These are phyloP conservation scores for Brachystomella parvula DNA, from an alignment of 1,140 invertebrate genomes.

Conservation along the genomic window DNA sequence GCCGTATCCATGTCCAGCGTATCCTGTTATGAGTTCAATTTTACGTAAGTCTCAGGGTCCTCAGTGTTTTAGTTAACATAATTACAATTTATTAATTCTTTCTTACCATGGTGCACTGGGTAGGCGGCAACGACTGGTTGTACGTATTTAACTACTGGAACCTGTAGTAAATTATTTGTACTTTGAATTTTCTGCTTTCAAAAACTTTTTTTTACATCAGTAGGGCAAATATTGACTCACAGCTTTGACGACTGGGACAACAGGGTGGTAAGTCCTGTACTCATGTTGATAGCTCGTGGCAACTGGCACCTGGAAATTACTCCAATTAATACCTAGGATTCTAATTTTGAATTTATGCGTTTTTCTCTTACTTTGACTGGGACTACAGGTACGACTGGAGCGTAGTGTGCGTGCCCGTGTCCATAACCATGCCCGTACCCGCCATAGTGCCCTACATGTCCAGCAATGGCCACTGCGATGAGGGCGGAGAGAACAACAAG, in stretches of 20 bases:
- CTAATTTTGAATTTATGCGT: not conserved
- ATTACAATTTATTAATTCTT: not conserved
- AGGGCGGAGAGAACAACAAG: constrained; percentile 25
- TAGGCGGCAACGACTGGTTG: constrained; percentile 14
- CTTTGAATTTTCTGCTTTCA: not conserved
- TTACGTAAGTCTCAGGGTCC: constrained; percentile 22
- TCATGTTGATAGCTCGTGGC: constrained; percentile 36
- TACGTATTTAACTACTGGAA: constrained; percentile 34
- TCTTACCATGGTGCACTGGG: constrained; percentile 5
- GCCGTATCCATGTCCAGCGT: constrained; percentile 20
- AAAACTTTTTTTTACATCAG: too few species aligned
- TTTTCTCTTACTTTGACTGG: constrained; percentile 17
- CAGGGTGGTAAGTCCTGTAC: constrained; percentile 36
- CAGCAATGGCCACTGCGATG: constrained; percentile 25
- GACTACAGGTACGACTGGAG: constrained; percentile 33
- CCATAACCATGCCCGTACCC: constrained; percentile 26
- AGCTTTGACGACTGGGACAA: constrained; percentile 32
- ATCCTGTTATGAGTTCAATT: constrained; percentile 16
- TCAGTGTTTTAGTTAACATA: constrained; percentile 8
- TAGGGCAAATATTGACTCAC: constrained; percentile 24
- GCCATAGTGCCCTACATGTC: constrained; percentile 21
- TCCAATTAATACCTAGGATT: not conserved
- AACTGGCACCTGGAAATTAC: constrained; percentile 26
- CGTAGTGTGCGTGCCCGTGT: constrained; percentile 24
- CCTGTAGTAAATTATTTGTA: constrained; percentile 6